Conservation (phyloP, 1,140 invertebrate species). For the Lysiphlebus fabarum region DNA sequence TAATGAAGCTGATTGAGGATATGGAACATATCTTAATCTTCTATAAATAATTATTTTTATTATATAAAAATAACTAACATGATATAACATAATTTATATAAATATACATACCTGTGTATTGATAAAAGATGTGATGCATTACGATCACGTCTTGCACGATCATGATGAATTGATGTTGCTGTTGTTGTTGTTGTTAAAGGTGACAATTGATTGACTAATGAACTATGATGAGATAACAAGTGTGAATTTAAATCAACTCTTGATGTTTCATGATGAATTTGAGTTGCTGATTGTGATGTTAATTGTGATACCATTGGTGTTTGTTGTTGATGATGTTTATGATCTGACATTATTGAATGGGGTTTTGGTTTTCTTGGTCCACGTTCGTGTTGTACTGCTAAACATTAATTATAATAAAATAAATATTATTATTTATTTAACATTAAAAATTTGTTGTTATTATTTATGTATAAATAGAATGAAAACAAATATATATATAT, state of each 20-base stretch:
- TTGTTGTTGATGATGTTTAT: conserved; percentile 27
- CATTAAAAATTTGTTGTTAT: too few relatives aligned
- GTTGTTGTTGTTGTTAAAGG: conserved; percentile 33
- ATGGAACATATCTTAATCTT: conserved; percentile 45
- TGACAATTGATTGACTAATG: conserved; percentile 31
- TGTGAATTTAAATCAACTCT: conserved; percentile 34
- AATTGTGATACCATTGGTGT: conserved; percentile 40
- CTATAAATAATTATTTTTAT: conserved; percentile 26
- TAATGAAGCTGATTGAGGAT: conserved; percentile 41
- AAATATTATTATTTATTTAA: conserved; percentile 17
- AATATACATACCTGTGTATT: conserved; percentile 39
- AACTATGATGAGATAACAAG: conserved; percentile 27
- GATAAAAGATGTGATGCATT: conserved; percentile 34
- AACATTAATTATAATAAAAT: conserved; percentile 32
- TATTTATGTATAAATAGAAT: too few relatives aligned
- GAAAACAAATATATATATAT: too few relatives aligned
- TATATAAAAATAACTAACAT: not conserved
- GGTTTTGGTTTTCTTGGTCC: conserved; percentile 89
- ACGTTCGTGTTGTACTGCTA: conserved; percentile 96
- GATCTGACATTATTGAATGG: conserved; percentile 43
- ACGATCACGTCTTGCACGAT: conserved; percentile 31
- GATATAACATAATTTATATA: not conserved
- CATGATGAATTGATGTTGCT: conserved; percentile 35
- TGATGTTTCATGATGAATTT: conserved; percentile 36
- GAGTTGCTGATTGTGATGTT: conserved; percentile 36